phyloP scores from a whole-genome alignment of 2,113 vertebrate species.

The Todiramphus saurophagus region DNA sequence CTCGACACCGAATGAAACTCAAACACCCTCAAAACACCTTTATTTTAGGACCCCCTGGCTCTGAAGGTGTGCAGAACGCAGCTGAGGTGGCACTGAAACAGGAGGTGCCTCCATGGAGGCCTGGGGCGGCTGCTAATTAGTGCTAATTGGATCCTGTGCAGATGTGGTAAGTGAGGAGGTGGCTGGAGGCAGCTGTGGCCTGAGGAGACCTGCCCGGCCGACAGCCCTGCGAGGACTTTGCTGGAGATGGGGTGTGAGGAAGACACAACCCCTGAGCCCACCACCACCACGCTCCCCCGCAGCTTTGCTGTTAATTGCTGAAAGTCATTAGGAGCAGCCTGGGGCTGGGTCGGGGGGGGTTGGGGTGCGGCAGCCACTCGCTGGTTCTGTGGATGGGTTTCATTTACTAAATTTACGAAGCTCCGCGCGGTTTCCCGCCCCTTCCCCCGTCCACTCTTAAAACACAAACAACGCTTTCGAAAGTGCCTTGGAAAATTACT shows the following conservation, averaged over 20 bases:
- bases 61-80: too few species aligned
- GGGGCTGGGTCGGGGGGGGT: background rate
- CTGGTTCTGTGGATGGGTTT: background rate
- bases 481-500: background rate
- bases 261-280: background rate
- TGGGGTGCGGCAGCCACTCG: fast-evolving
- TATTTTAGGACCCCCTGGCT: background rate
- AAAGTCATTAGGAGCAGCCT: fast-evolving
- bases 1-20: background rate
- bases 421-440: too few species aligned
- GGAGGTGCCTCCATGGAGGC: fast-evolving
- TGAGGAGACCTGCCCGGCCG: fast-evolving
- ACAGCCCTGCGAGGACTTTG: background rate
- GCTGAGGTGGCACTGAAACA: background rate
- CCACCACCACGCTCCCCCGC: fast-evolving
- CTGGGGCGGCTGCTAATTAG: background rate
- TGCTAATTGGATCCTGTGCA: background rate
- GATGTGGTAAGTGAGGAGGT: background rate
- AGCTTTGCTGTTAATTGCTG: background rate
- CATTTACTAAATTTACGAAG: too few species aligned
- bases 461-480: background rate
- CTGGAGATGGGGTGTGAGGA: background rate
- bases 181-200: background rate
- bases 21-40: background rate
- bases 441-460: background rate